Evolutionary conservation across 2,888 invertebrate species (phyloP).

Genomic region (Oligia latruncula): DNA sequence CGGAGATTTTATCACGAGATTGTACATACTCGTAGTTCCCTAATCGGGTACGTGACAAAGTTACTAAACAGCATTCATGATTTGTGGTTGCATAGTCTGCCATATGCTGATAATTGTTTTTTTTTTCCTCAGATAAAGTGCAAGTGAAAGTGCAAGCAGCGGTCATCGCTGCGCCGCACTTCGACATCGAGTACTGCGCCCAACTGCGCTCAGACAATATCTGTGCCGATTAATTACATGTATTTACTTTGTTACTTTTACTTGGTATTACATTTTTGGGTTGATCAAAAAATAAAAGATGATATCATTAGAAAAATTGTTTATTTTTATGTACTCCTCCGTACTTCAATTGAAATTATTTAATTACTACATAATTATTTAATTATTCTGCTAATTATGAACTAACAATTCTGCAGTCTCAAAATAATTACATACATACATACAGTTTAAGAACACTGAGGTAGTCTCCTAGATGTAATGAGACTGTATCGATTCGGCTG

Average conservation of each 20-base stretch:
- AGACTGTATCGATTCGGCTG: conserved; percentile 72
- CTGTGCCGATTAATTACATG: conserved; percentile 72
- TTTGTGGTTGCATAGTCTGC: too few relatives aligned
- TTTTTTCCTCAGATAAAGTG: conserved; percentile 75
- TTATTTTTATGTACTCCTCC: conserved; percentile 87
- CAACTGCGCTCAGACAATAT: conserved; percentile 74
- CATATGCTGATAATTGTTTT: neutral
- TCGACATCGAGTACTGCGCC: conserved; percentile 77
- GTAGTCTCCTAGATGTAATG: conserved; percentile 80
- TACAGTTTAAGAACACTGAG: conserved; percentile 84
- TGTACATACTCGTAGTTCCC: neutral
- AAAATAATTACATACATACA: conserved; percentile 88
- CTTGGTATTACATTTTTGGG: neutral
- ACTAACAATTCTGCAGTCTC: conserved; percentile 90
- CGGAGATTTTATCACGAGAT: neutral
- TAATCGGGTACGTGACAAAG: conserved; percentile 4
- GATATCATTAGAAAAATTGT: conserved; percentile 84
- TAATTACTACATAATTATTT: conserved; percentile 86
- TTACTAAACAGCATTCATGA: neutral
- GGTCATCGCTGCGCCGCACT: conserved; percentile 81
- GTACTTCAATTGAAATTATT: conserved; percentile 84
- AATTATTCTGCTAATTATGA: conserved; percentile 86
- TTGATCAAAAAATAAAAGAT: conserved; percentile 71
- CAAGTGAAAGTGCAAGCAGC: conserved; percentile 84
- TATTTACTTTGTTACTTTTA: conserved; percentile 10